Conservation (phyloP, 35 echinoderm and acorn worm genomes). For the Lytechinus pictus region DNA sequence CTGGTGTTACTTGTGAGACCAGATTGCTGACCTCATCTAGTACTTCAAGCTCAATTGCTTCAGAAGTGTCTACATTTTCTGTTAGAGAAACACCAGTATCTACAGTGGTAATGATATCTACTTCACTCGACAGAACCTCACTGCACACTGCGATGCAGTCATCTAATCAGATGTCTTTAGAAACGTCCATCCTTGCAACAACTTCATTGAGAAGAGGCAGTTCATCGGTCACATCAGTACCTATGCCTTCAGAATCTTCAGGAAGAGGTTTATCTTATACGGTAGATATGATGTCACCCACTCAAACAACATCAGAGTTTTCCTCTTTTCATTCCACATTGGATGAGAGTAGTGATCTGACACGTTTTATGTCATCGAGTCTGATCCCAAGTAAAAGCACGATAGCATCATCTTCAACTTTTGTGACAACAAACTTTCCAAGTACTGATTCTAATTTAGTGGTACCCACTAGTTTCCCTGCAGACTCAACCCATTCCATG, state of each 20-base stretch:
- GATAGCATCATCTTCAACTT: not conserved
- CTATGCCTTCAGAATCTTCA: not conserved
- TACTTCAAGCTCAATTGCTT: not conserved
- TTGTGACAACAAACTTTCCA: not conserved
- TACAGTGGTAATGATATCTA: not conserved
- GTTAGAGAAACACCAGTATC: not conserved
- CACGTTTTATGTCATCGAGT: not conserved
- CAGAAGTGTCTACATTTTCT: not conserved
- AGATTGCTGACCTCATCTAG: slow-evolving; percentile 43
- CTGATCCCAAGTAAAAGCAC: not conserved
- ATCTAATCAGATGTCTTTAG: not conserved
- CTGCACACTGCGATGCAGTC: not conserved
- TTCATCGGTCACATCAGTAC: not conserved
- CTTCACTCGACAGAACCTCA: not conserved
- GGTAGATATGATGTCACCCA: not conserved
- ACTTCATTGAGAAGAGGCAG: not conserved
- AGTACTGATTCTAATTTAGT: not conserved
- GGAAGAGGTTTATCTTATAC: not conserved
- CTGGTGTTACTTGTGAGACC: slow-evolving; percentile 52
- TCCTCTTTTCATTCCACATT: not conserved
- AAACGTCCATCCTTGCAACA: not conserved
- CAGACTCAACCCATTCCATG: not conserved
- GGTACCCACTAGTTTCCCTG: not conserved
- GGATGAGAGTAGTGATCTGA: not conserved
- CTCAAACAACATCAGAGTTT: not conserved